Percentiles rank a stretch among this genome's conserved stretches.
Evolutionary conservation across 2,888 invertebrate genomes (phyloP).

Genomic region (Danaus chrysippus): DNA sequence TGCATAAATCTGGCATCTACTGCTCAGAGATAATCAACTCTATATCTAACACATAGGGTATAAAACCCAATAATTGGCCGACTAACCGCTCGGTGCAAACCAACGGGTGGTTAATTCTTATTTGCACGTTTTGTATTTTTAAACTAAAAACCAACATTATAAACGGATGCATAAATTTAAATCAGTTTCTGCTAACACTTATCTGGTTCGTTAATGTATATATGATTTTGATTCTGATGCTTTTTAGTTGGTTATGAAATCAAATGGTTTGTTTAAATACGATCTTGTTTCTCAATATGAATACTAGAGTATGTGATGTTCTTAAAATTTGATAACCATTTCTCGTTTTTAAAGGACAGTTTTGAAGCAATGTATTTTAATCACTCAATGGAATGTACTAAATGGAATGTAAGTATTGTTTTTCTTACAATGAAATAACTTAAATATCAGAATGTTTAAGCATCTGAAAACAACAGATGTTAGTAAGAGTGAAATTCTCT

Average conservation of each 20-base stretch:
- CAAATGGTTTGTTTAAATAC: too few species aligned
- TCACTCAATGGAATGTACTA: not conserved
- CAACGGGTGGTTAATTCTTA: constrained; percentile 63
- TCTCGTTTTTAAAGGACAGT: too few species aligned
- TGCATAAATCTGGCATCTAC: constrained; percentile 33
- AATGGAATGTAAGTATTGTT: not conserved
- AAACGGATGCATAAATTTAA: constrained; percentile 33
- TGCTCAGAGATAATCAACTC: constrained; percentile 35
- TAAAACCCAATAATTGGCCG: constrained; percentile 13
- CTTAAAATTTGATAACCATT: too few species aligned
- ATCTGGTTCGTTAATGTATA: not conserved
- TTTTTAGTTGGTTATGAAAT: too few species aligned
- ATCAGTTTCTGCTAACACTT: constrained; percentile 3
- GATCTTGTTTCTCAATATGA: too few species aligned
- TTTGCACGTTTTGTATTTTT: constrained; percentile 71
- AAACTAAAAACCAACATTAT: constrained; percentile 56
- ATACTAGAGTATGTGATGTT: too few species aligned
- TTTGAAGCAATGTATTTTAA: too few species aligned
- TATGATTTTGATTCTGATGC: not conserved
- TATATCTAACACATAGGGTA: constrained; percentile 28
- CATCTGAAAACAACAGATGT: constrained; percentile 12
- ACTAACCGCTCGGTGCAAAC: constrained; percentile 54
- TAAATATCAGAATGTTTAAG: not conserved
- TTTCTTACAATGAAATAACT: not conserved
- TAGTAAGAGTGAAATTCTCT: constrained; percentile 29